Percentiles rank a stretch among this genome's conserved stretches.
Conservation (phyloP, 2,797 vertebrate genomes). For the Babyrousa celebensis region DNA sequence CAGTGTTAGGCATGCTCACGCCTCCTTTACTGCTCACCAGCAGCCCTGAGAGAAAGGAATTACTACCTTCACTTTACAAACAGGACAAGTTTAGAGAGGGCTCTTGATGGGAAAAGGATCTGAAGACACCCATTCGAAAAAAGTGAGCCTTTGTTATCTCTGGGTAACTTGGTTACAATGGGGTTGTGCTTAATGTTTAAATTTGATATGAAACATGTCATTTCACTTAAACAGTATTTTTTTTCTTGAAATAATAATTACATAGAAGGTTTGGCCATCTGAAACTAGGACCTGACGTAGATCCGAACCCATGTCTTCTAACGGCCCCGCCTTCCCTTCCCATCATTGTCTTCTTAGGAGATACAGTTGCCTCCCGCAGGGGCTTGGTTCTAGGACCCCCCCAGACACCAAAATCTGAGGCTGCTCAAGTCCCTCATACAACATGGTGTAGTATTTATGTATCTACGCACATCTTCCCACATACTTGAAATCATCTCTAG, state of each 20-base stretch:
- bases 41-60: background rate
- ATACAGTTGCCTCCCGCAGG: background rate
- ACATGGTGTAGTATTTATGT: no score
- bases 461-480: no score
- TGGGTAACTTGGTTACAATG: background rate
- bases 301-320: background rate
- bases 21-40: background rate
- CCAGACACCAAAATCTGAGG: no score
- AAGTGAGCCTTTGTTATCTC: background rate
- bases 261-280: background rate
- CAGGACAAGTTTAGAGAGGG: background rate
- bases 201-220: background rate
- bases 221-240: background rate
- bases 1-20: background rate
- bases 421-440: no score
- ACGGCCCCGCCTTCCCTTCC: background rate
- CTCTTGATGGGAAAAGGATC: constrained; percentile 2
- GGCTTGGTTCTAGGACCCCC: no score
- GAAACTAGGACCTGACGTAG: background rate
- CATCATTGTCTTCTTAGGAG: background rate
- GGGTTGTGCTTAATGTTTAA: constrained; percentile 27
- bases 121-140: background rate
- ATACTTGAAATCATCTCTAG: no score
- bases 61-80: background rate
- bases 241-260: background rate